Evolutionary conservation across 1,140 invertebrate genomes (phyloP).

Genomic region (Temnothorax longispinosus): DNA sequence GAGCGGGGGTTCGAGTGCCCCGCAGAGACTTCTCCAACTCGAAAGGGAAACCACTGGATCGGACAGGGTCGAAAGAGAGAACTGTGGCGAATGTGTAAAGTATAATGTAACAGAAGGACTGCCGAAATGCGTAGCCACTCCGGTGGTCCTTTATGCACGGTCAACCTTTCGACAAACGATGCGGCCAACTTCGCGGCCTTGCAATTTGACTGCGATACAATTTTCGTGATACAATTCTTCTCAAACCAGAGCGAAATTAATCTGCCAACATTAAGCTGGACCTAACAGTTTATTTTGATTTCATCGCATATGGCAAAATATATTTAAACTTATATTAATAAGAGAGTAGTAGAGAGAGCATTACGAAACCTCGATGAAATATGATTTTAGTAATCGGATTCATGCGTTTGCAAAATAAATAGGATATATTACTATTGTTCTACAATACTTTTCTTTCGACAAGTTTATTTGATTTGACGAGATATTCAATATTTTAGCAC

Average conservation of each 20-base stretch:
- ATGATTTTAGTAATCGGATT: neutral
- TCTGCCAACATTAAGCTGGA: neutral
- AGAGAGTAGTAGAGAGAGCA: neutral
- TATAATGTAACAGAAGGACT: slow-evolving; percentile 82
- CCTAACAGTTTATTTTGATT: neutral
- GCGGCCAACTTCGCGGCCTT: slow-evolving; percentile 15
- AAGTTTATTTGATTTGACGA: neutral
- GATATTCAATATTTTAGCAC: neutral
- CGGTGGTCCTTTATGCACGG: slow-evolving; percentile 79
- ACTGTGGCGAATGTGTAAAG: slow-evolving; percentile 78
- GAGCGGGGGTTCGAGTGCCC: slow-evolving; percentile 21
- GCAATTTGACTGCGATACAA: slow-evolving; percentile 3
- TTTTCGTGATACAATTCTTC: slow-evolving; percentile 5
- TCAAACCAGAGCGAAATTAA: neutral
- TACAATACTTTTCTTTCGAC: neutral
- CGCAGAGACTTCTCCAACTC: slow-evolving; percentile 53
- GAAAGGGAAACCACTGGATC: slow-evolving; percentile 58
- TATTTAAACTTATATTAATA: neutral
- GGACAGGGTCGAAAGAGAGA: slow-evolving; percentile 57
- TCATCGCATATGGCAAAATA: neutral
- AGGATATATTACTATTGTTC: neutral
- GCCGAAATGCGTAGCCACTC: slow-evolving; percentile 78
- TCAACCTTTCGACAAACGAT: slow-evolving; percentile 42
- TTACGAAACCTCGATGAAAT: neutral
- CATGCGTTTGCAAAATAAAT: no score